Conservation (phyloP, 2,888 invertebrate genomes). For the Mesoligia furuncula region DNA sequence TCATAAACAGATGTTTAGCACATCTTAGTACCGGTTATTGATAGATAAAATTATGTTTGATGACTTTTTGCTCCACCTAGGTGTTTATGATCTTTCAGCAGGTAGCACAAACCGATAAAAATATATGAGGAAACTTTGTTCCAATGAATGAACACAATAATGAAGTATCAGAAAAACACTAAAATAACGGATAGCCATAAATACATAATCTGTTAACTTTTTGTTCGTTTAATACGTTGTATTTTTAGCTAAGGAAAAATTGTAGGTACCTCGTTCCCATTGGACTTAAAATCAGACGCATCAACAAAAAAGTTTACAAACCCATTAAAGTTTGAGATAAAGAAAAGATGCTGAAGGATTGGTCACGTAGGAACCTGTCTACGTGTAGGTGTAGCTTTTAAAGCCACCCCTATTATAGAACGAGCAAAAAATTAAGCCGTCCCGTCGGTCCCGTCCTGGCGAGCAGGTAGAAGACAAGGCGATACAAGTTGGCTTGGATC, state of each 20-base stretch:
- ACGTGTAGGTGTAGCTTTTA: slow-evolving; percentile 35
- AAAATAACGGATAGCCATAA: slow-evolving; percentile 4
- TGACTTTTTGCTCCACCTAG: slow-evolving; percentile 6
- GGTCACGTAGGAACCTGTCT: slow-evolving; percentile 54
- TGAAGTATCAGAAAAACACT: slow-evolving; percentile 26
- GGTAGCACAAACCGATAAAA: slow-evolving; percentile 7
- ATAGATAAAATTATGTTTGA: neutral
- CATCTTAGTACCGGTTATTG: neutral
- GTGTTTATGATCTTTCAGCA: neutral
- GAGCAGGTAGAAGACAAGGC: slow-evolving; percentile 65
- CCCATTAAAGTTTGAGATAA: slow-evolving; percentile 21
- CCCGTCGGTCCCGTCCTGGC: slow-evolving; percentile 35
- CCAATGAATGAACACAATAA: slow-evolving; percentile 40
- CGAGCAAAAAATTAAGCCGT: slow-evolving; percentile 61
- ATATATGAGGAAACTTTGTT: slow-evolving; percentile 40
- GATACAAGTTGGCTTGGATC: slow-evolving; percentile 57
- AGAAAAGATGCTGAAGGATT: slow-evolving; percentile 24
- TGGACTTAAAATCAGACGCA: slow-evolving; percentile 1
- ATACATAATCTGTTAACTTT: slow-evolving; percentile 4
- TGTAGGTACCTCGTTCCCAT: neutral
- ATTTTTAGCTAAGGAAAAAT: neutral
- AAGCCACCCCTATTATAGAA: slow-evolving; percentile 56
- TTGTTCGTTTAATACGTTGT: too few relatives aligned
- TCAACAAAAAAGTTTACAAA: slow-evolving; percentile 29
- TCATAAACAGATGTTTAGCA: neutral